phyloP scores from a whole-genome alignment of 2,888 invertebrate genomes.

The Apamea crenata region DNA sequence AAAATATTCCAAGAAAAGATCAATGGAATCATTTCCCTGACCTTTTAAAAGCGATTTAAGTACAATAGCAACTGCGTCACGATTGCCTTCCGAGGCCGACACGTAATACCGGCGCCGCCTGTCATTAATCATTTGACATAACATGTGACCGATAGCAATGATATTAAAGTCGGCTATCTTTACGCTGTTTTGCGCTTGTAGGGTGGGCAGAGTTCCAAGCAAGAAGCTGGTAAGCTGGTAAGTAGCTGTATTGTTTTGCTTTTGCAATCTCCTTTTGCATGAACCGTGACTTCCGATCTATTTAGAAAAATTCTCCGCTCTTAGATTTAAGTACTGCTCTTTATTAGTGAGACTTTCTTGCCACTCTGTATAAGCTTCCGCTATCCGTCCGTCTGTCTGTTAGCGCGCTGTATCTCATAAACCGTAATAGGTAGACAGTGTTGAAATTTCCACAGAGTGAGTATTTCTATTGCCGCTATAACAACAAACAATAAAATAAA shows the following conservation, averaged over 20 bases:
- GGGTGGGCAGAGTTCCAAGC: conserved; percentile 21
- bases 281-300: not conserved
- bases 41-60: conserved; percentile 26
- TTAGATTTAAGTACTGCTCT: not conserved
- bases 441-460: too few species aligned
- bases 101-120: conserved; percentile 72
- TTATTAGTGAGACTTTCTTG: not conserved
- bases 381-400: too few species aligned
- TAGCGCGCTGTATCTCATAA: too few species aligned
- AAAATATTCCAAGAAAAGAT: conserved; percentile 20
- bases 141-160: conserved; percentile 75
- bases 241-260: not conserved
- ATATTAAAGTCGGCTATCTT: conserved; percentile 74
- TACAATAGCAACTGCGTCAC: conserved; percentile 54
- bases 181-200: conserved; percentile 50
- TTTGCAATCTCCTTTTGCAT: not conserved
- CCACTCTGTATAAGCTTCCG: too few species aligned
- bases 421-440: too few species aligned
- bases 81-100: conserved; percentile 63
- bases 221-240: not conserved
- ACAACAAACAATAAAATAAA: too few species aligned
- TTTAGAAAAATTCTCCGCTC: too few species aligned
- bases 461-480: too few species aligned
- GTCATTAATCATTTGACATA: conserved; percentile 81
- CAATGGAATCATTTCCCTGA: conserved; percentile 26